Evolutionary conservation across 2,797 vertebrate species (phyloP), one percentile per base, ranked within the genome.

Genomic region (Aselliscus stoliczkanus): DNA sequence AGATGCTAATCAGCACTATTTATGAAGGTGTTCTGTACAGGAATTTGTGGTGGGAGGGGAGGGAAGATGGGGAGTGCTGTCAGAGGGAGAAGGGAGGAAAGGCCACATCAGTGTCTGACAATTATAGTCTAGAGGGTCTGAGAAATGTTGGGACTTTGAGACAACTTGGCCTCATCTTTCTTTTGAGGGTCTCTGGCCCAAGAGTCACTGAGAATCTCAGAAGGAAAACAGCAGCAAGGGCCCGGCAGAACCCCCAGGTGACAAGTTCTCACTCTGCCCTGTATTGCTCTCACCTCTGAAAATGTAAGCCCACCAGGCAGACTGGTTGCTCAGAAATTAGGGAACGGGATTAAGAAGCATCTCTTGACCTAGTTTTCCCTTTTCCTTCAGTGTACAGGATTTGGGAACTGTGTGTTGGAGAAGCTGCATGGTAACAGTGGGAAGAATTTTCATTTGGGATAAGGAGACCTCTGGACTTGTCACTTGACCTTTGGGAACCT

Each of bases 1-100:
- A 81, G 90, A 50, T 64, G 62, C 81, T 97, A 94, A 97, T 96
- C 86, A 97, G 94, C 72, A 82, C 93, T 93, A 44, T 94, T 97
- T 95, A 91, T 89, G 93, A 97, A 95, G 86, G 79, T 91, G 64
- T 93, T 95, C 87, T 54, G 47, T 47, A 44, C 23, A n/a, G 75
- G 80, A 95, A 88, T 96, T 60, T 94, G 89, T 82, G 69, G 44
- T 56, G 86, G 56, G 27, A n/a, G 69, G 44, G 86, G 52, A 23
- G 42, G 69, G 52, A 67, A 64, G 60, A 50, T 65, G n/a, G 9
- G 1, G 42, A 13, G 17, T 58, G 23, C 69, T 21, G 5, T 8
- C 44, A 70, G 81, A 79, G 50, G 12, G 31, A 84, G 37, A 64
- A 80, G 12, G 3, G 47, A 75, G 83, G 70, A 90, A 91, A 64